These are phyloP conservation scores for Centropus bengalensis DNA, from an alignment of 2,113 vertebrate species.

Conservation along the genomic window DNA sequence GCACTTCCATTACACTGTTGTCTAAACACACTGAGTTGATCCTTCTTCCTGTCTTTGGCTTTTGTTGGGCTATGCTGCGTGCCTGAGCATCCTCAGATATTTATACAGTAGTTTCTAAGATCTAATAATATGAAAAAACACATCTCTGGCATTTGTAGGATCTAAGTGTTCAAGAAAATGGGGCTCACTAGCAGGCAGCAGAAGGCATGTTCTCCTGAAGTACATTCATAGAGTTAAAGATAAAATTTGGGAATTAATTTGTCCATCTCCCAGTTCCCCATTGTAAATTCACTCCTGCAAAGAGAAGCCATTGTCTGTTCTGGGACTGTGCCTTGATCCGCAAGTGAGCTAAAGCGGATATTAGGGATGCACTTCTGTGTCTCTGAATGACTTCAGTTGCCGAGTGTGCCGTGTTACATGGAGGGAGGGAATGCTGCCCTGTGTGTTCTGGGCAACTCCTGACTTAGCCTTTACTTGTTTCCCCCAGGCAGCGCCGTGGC, in stretches of 20 bases:
- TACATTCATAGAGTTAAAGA: neutral
- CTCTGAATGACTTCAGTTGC: neutral
- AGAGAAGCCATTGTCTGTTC: neutral
- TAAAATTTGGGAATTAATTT: neutral
- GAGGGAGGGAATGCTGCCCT: neutral
- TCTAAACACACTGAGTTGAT: slow-evolving; percentile 17
- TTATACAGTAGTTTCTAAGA: neutral
- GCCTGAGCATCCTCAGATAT: neutral
- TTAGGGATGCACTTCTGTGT: neutral
- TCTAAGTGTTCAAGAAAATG: neutral
- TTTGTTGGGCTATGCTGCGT: neutral
- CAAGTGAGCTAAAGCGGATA: neutral
- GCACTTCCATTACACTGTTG: slow-evolving; percentile 26
- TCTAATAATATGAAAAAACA: neutral
- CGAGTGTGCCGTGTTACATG: neutral
- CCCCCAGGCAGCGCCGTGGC: slow-evolving; percentile 48
- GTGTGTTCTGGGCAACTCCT: neutral
- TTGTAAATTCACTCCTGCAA: neutral
- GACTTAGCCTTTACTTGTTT: neutral
- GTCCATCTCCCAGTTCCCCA: neutral
- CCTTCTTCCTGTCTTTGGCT: neutral
- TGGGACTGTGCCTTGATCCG: neutral
- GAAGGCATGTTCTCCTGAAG: neutral
- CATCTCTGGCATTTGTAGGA: neutral
- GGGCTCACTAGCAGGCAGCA: neutral